A percentile compares a stretch with the other conserved stretches of the same genome.
These are phyloP conservation scores for Dicranocentrus wangi DNA, from an alignment of 2,888 invertebrate species.

Conservation along the genomic window DNA sequence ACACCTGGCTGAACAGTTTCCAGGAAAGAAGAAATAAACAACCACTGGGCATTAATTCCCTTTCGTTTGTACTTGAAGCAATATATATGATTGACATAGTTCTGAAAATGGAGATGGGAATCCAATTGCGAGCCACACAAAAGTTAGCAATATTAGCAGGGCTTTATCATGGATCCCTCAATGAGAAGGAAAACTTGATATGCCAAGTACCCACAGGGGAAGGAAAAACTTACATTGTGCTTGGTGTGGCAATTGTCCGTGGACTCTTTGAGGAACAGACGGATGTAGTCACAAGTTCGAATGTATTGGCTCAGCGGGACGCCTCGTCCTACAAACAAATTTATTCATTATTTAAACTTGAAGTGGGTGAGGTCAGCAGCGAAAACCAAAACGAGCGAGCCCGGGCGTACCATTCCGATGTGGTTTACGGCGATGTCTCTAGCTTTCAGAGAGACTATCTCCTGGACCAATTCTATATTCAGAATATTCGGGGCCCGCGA, in stretches of 20 bases:
- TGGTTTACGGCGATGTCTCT: slow-evolving; percentile 74
- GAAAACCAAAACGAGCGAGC: slow-evolving; percentile 69
- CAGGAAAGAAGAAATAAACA: no score
- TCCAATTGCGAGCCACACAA: not conserved
- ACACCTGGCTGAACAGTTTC: no score
- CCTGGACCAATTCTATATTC: slow-evolving; percentile 74
- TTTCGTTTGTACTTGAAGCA: not conserved
- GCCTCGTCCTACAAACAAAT: slow-evolving; percentile 70
- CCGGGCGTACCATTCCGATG: slow-evolving; percentile 70
- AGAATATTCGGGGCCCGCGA: slow-evolving; percentile 73
- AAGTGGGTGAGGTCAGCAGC: slow-evolving; percentile 69
- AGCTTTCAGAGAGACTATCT: slow-evolving; percentile 74
- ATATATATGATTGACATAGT: not conserved
- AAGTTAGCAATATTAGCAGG: not conserved
- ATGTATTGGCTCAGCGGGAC: slow-evolving; percentile 74
- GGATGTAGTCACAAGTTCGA: slow-evolving; percentile 74
- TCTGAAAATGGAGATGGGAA: not conserved
- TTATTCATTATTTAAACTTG: slow-evolving; percentile 73
- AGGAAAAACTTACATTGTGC: slow-evolving; percentile 75
- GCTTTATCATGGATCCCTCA: not conserved
- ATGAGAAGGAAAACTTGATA: slow-evolving; percentile 59
- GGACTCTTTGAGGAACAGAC: slow-evolving; percentile 73
- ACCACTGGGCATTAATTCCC: not conserved
- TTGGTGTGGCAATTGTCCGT: slow-evolving; percentile 73
- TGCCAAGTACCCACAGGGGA: slow-evolving; percentile 75